Base-by-base conservation (phyloP, 2,888 invertebrate genomes). In the Ganaspis brasiliensis region DNA sequence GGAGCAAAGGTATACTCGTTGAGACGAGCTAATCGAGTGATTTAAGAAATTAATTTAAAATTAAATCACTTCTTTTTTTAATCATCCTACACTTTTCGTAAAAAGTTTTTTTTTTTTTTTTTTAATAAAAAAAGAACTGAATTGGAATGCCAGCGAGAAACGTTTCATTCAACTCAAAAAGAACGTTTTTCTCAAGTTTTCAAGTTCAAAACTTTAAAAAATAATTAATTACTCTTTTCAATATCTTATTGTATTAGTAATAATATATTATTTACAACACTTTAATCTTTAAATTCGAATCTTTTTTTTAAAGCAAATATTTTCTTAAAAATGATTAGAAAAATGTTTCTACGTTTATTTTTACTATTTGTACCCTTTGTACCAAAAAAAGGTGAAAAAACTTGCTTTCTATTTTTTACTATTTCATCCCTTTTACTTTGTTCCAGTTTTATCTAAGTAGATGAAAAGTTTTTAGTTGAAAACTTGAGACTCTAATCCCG, bases 1-100 rank as follows among this genome's bases (percentile, higher is more conserved):
- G 67, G 67, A 80, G 80, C 79, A 79, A 80, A 80, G 79, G 76
- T 72, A 56, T 21, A 74, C 61, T 79, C 76, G 74, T 78, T 72
- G 61, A 70, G 52, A 76, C 72, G 73, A 75, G 71, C 19, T 56
- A 45, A 55, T 57, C 24, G 16, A 61, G 61, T 40, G 45, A 21
- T 67, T 61, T 37, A 37, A 45, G 10, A 67, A 49, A 67, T 67
- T 45, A 14, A 67, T 31, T 57, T 26, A n/a, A 14, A 57, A 14
- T 6, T 21, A 61, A 40, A 63, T n/a, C 5, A 63, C 21, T 21
- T 3, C n/a, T 61, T 12, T 37, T 35, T 19, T 19, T 61, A 16
- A 8, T 31, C 8, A 67, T 40, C 40, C 40, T 67, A 40, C 2
- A 45, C 10, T 8, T 63, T 67, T 21, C 45, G 67, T 45, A 67